Percentiles rank a stretch among this genome's conserved stretches.
These are phyloP conservation scores for Odocoileus hemionus DNA, from an alignment of 2,113 vertebrate species.

Conservation along the genomic window DNA sequence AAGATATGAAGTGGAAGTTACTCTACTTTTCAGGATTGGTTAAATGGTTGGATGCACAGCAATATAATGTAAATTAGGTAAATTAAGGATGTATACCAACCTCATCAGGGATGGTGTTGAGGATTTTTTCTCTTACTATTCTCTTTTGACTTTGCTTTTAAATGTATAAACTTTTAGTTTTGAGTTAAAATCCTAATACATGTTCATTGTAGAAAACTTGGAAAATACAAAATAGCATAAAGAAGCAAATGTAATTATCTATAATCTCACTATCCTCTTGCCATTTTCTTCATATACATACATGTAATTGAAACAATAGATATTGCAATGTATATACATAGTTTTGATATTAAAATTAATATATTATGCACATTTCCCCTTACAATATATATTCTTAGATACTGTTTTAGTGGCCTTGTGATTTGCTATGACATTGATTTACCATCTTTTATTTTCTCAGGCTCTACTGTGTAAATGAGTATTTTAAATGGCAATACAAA, in stretches of 20 bases:
- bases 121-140: not conserved
- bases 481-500: conserved; percentile 31
- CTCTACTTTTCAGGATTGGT: not conserved
- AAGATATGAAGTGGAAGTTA: not conserved
- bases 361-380: not conserved
- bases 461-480: not conserved
- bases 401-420: not conserved
- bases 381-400: conserved; percentile 5
- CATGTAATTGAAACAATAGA: not conserved
- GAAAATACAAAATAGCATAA: not conserved
- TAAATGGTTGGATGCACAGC: not conserved
- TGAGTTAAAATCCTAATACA: not conserved
- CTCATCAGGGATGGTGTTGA: not conserved
- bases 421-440: not conserved
- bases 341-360: not conserved
- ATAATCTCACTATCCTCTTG: not conserved
- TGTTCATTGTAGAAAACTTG: not conserved
- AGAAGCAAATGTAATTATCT: not conserved
- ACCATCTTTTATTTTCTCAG: not conserved
- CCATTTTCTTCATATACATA: not conserved
- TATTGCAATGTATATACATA: not conserved
- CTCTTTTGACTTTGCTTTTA: conserved; percentile 5
- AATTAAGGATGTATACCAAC: not conserved
- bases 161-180: not conserved
- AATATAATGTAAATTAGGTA: not conserved